Conservation (phyloP, 2,113 vertebrate species). For the Dendropsophus ebraccatus region DNA sequence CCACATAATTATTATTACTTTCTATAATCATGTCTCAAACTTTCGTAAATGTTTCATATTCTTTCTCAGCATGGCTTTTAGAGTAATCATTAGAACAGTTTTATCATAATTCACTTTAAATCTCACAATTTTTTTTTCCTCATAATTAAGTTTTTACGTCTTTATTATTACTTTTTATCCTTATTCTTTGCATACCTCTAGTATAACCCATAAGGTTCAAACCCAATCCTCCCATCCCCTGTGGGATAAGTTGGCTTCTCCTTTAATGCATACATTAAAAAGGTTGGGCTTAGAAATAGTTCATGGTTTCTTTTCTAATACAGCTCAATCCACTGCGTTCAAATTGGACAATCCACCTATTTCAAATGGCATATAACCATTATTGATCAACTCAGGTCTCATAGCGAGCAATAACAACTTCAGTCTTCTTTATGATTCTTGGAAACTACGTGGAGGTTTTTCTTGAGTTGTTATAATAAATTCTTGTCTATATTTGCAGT, state of each 20-base stretch:
- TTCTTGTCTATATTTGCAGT: neutral
- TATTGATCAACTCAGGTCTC: slow-evolving; percentile 12
- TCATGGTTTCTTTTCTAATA: neutral
- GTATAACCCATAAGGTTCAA: too few species aligned
- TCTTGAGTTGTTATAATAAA: neutral
- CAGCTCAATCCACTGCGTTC: neutral
- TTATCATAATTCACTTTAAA: too few species aligned
- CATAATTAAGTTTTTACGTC: too few species aligned
- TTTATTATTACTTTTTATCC: neutral
- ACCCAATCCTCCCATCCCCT: neutral
- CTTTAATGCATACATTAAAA: neutral
- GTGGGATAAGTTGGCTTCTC: neutral
- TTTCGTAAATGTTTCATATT: too few species aligned
- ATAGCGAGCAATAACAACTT: neutral
- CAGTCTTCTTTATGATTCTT: neutral
- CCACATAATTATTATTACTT: too few species aligned
- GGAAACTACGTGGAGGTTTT: neutral
- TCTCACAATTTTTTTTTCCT: too few species aligned
- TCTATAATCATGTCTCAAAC: too few species aligned
- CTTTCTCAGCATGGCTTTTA: too few species aligned
- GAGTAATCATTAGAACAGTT: too few species aligned
- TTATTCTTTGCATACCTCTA: neutral
- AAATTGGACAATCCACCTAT: neutral
- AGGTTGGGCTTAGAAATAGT: neutral
- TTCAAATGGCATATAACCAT: neutral